A percentile compares a stretch with the other conserved stretches of the same genome.
Conservation (phyloP, 2,797 vertebrate species). For the Helicolenus hilgendorfi region DNA sequence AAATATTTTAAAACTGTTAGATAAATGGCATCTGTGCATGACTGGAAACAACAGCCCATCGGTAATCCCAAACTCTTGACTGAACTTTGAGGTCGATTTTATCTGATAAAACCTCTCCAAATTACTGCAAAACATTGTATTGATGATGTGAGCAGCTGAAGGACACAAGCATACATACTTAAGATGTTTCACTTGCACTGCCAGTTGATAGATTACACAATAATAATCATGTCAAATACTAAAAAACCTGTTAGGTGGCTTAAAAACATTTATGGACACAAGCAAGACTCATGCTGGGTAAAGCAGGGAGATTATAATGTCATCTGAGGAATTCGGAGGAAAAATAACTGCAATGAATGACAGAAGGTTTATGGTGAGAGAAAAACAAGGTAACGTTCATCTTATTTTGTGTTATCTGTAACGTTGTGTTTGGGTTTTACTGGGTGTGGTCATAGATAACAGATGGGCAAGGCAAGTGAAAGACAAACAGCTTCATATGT, state of each 20-base stretch:
- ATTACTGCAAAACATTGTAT: not conserved
- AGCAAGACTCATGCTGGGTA: not conserved
- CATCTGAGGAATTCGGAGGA: not conserved
- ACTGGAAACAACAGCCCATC: not conserved
- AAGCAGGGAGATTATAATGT: not conserved
- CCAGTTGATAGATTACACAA: not conserved
- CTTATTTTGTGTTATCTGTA: not conserved
- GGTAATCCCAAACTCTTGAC: not conserved
- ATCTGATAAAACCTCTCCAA: not conserved
- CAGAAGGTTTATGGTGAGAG: not conserved
- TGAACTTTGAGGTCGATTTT: not conserved
- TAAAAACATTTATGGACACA: not conserved
- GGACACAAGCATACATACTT: not conserved
- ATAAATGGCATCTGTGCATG: not conserved
- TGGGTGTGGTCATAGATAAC: slow-evolving; percentile 65
- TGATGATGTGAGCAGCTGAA: not conserved
- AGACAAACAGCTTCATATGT: not conserved
- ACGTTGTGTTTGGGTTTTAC: slow-evolving; percentile 21
- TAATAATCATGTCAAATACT: not conserved
- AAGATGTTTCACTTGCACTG: not conserved
- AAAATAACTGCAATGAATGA: not conserved
- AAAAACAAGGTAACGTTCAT: not conserved
- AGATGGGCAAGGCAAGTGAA: slow-evolving; percentile 14
- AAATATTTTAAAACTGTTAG: not conserved
- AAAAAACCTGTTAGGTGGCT: slow-evolving; percentile 6